Percentiles rank a stretch among this genome's conserved stretches.
Conservation (phyloP, 2,797 vertebrate genomes). For the Erethizon dorsatum region DNA sequence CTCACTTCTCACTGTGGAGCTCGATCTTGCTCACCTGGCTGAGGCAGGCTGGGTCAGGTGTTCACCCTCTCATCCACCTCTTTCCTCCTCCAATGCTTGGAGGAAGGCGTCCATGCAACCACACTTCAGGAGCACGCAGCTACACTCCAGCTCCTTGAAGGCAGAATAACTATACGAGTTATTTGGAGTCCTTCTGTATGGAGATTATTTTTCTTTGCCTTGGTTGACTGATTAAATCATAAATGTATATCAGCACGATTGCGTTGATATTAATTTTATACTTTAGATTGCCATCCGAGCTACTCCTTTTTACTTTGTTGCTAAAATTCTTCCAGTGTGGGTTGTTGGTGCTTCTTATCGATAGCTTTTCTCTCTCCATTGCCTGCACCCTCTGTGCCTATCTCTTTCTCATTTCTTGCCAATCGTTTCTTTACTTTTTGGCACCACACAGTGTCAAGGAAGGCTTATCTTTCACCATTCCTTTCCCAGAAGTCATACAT, state of each 20-base stretch:
- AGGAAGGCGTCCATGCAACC: neutral
- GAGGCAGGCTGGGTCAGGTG: neutral
- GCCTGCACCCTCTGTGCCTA: rapidly evolving
- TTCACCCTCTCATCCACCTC: neutral
- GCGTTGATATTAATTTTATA: neutral
- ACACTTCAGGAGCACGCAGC: neutral
- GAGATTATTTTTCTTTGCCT: neutral
- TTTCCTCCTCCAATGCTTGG: neutral
- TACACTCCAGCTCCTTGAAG: neutral
- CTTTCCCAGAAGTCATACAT: neutral
- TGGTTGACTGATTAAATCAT: neutral
- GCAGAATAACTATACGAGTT: neutral
- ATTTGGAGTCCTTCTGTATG: neutral
- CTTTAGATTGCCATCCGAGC: neutral
- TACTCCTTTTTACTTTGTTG: neutral
- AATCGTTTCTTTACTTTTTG: neutral
- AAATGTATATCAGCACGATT: neutral
- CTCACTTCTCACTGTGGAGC: neutral
- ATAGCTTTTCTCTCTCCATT: neutral
- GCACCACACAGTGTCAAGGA: rapidly evolving
- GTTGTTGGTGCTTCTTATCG: neutral
- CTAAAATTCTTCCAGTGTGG: neutral
- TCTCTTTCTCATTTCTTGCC: neutral
- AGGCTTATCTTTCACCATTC: neutral
- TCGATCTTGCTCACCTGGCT: neutral